These are phyloP conservation scores for Dipus sagitta DNA, from an alignment of 2,797 vertebrate species.

Conservation along the genomic window DNA sequence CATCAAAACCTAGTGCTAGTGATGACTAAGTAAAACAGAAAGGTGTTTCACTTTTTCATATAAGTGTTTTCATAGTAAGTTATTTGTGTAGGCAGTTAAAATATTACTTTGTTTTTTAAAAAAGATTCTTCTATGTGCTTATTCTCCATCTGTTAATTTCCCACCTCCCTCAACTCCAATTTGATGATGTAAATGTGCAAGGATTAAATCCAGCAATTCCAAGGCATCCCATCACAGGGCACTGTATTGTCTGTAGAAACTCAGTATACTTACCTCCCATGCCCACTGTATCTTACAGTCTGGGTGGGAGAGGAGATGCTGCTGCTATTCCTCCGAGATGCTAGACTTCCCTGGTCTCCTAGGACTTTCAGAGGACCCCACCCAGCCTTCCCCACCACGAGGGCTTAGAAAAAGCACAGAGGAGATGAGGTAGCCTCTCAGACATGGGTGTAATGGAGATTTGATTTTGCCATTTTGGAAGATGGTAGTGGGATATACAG, in stretches of 20 bases:
- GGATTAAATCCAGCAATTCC: neutral
- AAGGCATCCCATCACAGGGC: neutral
- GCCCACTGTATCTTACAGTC: neutral
- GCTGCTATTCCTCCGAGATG: neutral
- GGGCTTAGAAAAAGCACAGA: neutral
- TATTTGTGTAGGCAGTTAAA: slow-evolving; percentile 63
- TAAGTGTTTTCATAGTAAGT: slow-evolving; percentile 71
- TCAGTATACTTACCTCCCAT: neutral
- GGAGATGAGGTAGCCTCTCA: neutral
- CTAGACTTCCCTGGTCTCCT: neutral
- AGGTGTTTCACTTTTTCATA: slow-evolving; percentile 61
- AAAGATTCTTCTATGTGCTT: neutral
- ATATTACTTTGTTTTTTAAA: slow-evolving; percentile 67
- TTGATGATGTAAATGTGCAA: slow-evolving; percentile 5
- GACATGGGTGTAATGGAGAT: neutral
- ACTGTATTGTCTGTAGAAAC: neutral
- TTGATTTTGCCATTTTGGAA: neutral
- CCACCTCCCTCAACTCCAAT: neutral
- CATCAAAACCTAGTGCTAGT: slow-evolving; percentile 46
- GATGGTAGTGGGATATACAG: neutral
- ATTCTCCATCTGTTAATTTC: neutral
- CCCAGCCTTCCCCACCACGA: neutral
- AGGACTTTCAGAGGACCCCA: neutral
- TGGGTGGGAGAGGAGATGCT: neutral
- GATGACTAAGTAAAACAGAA: slow-evolving; percentile 59